Conservation (phyloP, 1,140 invertebrate species). For the Wasmannia auropunctata region DNA sequence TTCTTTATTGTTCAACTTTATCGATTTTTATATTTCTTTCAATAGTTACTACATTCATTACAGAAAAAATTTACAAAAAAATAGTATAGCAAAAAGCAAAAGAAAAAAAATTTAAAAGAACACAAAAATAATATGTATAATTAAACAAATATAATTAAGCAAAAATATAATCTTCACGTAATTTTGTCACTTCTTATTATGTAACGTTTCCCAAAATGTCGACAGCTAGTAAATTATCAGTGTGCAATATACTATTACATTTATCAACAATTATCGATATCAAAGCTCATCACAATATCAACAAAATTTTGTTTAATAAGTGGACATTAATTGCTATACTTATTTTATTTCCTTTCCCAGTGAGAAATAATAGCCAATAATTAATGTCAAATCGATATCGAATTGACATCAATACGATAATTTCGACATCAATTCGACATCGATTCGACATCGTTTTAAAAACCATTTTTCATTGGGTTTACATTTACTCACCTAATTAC, state of each 20-base stretch:
- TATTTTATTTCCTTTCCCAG: too few species aligned
- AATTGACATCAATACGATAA: too few species aligned
- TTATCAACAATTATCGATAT: constrained; percentile 3
- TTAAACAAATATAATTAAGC: not conserved
- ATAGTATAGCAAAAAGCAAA: not conserved
- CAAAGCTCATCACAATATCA: not conserved
- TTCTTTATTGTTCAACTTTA: not conserved
- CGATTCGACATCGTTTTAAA: too few species aligned
- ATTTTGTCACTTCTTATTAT: not conserved
- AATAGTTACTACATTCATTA: not conserved
- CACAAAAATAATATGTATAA: not conserved
- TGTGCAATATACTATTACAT: not conserved
- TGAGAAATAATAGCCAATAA: too few species aligned
- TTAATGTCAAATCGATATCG: too few species aligned
- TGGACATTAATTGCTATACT: too few species aligned
- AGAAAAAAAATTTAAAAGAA: not conserved
- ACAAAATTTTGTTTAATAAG: not conserved
- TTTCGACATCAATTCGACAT: too few species aligned
- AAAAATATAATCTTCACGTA: not conserved
- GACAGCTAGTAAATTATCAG: not conserved
- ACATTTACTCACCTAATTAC: too few species aligned
- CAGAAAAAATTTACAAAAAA: not conserved
- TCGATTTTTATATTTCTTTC: not conserved
- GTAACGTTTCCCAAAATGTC: not conserved
- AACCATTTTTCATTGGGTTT: too few species aligned